These are phyloP conservation scores for Panagrolaimus sp. DNA, from an alignment of 1,140 invertebrate species.

Conservation along the genomic window DNA sequence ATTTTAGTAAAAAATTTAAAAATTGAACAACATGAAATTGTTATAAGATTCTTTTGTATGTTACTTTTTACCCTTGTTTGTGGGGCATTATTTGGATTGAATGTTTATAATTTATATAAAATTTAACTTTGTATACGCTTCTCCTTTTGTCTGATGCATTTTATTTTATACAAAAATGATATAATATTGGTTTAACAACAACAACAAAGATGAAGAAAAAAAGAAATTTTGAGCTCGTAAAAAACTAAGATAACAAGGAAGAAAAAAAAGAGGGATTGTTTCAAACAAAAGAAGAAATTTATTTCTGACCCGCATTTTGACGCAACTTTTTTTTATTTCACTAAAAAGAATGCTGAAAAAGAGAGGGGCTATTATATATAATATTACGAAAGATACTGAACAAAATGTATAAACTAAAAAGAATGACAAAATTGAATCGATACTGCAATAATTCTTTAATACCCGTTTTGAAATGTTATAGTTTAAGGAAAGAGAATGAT, in stretches of 20 bases:
- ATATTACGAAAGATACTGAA: background rate
- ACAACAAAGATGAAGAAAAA: background rate
- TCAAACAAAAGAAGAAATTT: background rate
- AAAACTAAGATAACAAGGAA: constrained; percentile 4
- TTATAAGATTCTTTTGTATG: background rate
- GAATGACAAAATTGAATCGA: background rate
- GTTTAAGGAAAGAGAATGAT: background rate
- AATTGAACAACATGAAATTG: constrained; percentile 16
- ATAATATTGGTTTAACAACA: constrained; percentile 4
- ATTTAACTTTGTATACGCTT: background rate
- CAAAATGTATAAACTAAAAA: background rate
- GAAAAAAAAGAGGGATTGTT: background rate
- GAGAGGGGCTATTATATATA: no score
- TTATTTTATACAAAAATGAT: background rate
- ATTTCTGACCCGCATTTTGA: no score
- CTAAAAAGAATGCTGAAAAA: no score
- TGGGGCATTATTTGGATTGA: constrained; percentile 11
- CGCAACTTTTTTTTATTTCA: no score
- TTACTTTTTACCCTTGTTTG: background rate
- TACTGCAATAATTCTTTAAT: no score
- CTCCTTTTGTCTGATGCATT: background rate
- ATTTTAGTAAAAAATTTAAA: constrained; percentile 13
- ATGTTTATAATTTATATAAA: constrained; percentile 3
- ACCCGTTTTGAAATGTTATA: constrained; percentile 14
- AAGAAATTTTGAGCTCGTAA: background rate